A percentile compares a stretch with the other conserved stretches of the same genome.
Conservation (phyloP, 2,113 vertebrate genomes). For the Suncus etruscus region DNA sequence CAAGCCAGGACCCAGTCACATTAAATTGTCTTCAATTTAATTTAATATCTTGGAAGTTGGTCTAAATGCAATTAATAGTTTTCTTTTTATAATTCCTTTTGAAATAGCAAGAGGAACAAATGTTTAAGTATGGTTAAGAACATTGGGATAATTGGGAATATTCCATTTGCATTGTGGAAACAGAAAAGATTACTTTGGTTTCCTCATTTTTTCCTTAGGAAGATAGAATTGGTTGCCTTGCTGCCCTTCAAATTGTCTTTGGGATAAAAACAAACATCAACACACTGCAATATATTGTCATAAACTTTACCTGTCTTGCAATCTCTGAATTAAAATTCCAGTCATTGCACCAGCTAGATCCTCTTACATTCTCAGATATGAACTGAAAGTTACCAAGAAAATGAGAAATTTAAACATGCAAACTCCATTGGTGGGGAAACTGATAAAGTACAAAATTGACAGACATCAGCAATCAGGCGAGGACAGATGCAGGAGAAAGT, state of each 20-base stretch:
- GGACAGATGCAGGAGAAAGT: not conserved
- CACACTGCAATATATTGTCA: not conserved
- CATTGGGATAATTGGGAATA: not conserved
- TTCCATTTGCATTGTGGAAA: not conserved
- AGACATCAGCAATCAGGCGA: not conserved
- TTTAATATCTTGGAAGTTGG: not conserved
- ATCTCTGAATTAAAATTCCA: not conserved
- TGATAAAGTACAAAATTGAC: not conserved
- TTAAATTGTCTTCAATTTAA: conserved; percentile 20
- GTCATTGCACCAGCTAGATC: not conserved
- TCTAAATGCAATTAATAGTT: not conserved
- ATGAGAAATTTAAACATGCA: conserved; percentile 1
- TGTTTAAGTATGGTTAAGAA: not conserved
- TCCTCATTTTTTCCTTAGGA: not conserved
- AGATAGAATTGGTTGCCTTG: not conserved
- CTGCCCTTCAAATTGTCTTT: conserved; percentile 19
- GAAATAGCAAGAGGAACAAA: not conserved
- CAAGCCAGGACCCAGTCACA: not conserved
- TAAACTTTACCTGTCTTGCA: not conserved
- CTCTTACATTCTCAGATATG: not conserved
- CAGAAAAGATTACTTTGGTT: conserved; percentile 4
- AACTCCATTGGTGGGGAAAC: not conserved
- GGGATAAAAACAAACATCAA: conserved; percentile 7
- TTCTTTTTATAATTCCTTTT: conserved; percentile 22
- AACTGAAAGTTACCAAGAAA: not conserved